phyloP scores from a whole-genome alignment of 2,888 invertebrate genomes.

The Margaritifera margaritifera region DNA sequence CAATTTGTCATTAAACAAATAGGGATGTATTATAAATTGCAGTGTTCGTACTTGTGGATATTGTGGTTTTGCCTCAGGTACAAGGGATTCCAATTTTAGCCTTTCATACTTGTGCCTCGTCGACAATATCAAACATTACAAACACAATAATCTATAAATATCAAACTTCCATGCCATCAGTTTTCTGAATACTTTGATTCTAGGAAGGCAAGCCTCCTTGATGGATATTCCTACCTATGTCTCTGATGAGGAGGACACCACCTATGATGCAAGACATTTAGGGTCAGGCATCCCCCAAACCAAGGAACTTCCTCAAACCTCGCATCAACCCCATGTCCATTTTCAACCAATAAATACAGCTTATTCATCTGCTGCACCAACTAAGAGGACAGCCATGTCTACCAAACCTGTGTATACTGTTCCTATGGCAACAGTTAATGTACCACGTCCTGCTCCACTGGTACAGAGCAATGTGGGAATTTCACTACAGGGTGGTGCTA shows the following conservation, averaged over 20 bases:
- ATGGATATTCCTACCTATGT: conserved; percentile 38
- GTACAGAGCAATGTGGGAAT: conserved; percentile 57
- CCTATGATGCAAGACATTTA: conserved; percentile 24
- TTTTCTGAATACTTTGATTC: conserved; percentile 7
- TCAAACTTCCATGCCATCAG: no score
- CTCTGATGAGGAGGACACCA: conserved; percentile 23
- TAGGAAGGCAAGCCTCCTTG: conserved; percentile 46
- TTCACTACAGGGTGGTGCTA: conserved; percentile 14
- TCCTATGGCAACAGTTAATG: conserved; percentile 49
- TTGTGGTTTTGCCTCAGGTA: no score
- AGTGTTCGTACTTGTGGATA: no score
- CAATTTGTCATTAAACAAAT: no score
- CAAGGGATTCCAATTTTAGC: no score
- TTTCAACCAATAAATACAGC: not conserved
- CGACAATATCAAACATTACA: no score
- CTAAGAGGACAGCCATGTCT: conserved; percentile 1
- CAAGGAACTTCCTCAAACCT: conserved; percentile 18
- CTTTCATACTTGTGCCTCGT: no score
- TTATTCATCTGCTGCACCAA: not conserved
- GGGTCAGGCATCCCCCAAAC: conserved; percentile 3
- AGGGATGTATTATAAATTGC: no score
- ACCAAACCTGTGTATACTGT: conserved; percentile 8
- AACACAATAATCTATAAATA: no score
- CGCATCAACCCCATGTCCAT: conserved; percentile 21
- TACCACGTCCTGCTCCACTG: conserved; percentile 58